Percentiles rank a stretch among this genome's conserved stretches.
phyloP scores from a whole-genome alignment of 1,140 invertebrate species.

The Saxidomus purpurata region DNA sequence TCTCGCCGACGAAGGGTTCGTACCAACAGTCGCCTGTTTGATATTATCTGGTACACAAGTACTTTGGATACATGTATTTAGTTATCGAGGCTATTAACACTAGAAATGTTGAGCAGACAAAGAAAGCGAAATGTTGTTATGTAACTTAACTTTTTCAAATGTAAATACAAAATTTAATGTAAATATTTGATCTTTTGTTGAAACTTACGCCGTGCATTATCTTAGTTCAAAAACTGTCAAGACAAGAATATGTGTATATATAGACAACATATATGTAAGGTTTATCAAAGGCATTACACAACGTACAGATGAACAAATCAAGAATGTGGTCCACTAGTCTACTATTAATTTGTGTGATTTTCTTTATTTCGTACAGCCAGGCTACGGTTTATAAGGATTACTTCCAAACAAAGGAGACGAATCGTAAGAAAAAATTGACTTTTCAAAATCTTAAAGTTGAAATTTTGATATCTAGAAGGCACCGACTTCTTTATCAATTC shows the following conservation, averaged over 20 bases:
- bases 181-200: not conserved
- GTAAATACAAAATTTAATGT: too few relatives aligned
- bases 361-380: not conserved
- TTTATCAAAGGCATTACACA: slow-evolving; percentile 15
- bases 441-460: not conserved
- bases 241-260: not conserved
- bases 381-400: not conserved
- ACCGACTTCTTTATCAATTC: not conserved
- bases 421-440: not conserved
- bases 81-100: too few relatives aligned
- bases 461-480: not conserved
- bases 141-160: too few relatives aligned
- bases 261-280: not conserved
- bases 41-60: too few relatives aligned
- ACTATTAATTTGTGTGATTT: not conserved
- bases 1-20: slow-evolving; percentile 33
- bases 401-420: not conserved
- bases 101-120: too few relatives aligned
- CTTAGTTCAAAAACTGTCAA: not conserved
- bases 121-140: too few relatives aligned
- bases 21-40: slow-evolving; percentile 57
- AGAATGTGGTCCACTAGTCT: not conserved
- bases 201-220: not conserved
- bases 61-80: too few relatives aligned
- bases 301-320: not conserved